Conservation (phyloP, 2,113 vertebrate species). For the Oxyura jamaicensis region DNA sequence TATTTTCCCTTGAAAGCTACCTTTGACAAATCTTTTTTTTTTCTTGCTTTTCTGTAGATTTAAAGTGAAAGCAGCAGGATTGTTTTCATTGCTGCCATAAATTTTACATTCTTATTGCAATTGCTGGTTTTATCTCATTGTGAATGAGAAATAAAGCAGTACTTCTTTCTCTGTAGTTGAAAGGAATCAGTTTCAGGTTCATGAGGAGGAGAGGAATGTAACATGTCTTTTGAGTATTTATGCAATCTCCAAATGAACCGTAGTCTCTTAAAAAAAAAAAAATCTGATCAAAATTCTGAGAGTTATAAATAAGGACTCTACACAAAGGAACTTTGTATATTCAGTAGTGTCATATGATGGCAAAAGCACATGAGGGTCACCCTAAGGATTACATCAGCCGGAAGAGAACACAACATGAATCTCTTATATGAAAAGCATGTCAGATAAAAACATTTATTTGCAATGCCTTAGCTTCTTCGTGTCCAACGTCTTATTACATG, state of each 20-base stretch:
- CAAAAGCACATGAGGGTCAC: constrained; percentile 52
- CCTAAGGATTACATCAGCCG: background rate
- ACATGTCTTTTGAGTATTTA: too few species aligned
- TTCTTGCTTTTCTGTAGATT: background rate
- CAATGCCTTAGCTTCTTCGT: background rate
- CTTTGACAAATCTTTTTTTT: background rate
- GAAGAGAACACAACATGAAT: background rate
- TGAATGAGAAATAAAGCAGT: background rate
- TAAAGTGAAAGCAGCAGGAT: background rate
- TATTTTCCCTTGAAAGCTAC: constrained; percentile 1
- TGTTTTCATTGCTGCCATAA: background rate
- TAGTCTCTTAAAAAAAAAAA: background rate
- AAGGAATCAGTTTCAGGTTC: background rate
- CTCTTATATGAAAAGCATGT: background rate
- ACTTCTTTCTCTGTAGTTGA: background rate
- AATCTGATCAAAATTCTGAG: background rate
- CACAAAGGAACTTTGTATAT: constrained; percentile 55
- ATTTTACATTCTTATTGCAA: background rate
- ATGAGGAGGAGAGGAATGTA: background rate
- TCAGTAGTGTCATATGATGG: constrained; percentile 34
- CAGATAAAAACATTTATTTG: background rate
- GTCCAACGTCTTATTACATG: background rate
- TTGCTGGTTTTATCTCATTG: background rate
- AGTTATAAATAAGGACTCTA: constrained; percentile 5
- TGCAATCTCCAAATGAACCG: background rate